These are phyloP conservation scores for Gavialis gangeticus DNA, from an alignment of 2,113 vertebrate species.

Conservation along the genomic window DNA sequence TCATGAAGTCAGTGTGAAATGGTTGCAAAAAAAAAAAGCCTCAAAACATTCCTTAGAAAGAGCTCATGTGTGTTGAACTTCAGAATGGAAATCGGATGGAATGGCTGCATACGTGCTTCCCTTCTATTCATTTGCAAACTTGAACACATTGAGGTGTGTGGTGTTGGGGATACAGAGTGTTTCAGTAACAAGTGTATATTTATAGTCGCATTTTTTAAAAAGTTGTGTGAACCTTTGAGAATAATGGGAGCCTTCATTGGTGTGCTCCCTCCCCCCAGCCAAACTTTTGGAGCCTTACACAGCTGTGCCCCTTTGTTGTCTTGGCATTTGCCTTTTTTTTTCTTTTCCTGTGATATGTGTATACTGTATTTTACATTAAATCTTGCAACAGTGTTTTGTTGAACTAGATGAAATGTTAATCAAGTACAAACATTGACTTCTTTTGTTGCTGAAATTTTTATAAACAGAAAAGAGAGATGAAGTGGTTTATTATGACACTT, in stretches of 20 bases:
- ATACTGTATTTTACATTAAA: not conserved
- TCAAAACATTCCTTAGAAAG: not conserved
- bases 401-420: not conserved
- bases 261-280: not conserved
- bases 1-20: not conserved
- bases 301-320: not conserved
- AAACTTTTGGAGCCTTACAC: not conserved
- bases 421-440: not conserved
- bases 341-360: not conserved
- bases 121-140: not conserved
- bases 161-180: not conserved
- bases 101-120: rapidly evolving
- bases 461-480: constrained; percentile 89
- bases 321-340: not conserved
- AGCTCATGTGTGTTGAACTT: not conserved
- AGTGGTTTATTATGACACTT: constrained; percentile 97
- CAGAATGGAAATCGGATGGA: not conserved
- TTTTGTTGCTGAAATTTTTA: constrained; percentile 38
- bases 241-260: not conserved
- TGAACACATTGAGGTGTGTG: rapidly evolving
- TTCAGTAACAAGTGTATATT: not conserved
- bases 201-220: not conserved
- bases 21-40: not conserved
- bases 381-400: not conserved
- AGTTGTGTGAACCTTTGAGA: not conserved